phyloP scores from a whole-genome alignment of 2,113 vertebrate species.

The Elanoides forficatus region DNA sequence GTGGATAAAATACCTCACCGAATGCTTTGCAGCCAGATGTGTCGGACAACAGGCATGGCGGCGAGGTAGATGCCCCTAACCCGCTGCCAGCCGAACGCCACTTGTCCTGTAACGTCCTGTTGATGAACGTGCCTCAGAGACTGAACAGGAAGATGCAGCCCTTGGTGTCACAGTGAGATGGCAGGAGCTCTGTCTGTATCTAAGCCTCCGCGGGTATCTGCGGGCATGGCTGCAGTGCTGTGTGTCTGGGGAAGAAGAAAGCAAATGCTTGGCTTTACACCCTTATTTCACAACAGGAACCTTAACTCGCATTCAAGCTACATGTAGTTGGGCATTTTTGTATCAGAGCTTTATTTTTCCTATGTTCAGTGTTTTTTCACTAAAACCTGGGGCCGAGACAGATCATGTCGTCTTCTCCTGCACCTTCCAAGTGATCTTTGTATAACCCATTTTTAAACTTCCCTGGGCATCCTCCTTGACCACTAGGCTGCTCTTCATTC shows the following conservation, averaged over 20 bases:
- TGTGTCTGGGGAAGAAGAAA: not conserved
- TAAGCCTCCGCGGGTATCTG: not conserved
- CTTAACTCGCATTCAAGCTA: not conserved
- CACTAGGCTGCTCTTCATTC: not conserved
- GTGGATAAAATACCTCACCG: not conserved
- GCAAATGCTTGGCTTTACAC: not conserved
- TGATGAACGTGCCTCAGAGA: fast-evolving
- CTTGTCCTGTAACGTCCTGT: not conserved
- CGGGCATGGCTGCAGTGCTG: not conserved
- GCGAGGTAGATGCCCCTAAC: not conserved
- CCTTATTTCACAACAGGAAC: not conserved
- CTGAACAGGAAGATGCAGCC: not conserved
- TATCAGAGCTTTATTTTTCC: not conserved
- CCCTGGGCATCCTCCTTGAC: not conserved
- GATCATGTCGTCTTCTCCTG: not conserved
- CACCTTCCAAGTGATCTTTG: not conserved
- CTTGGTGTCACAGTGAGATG: not conserved
- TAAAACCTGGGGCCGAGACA: not conserved
- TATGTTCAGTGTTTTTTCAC: not conserved
- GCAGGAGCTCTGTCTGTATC: not conserved
- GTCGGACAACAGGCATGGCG: not conserved
- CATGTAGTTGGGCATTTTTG: not conserved
- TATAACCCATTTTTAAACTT: not conserved
- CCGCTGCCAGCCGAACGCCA: not conserved
- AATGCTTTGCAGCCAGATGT: not conserved